These are phyloP conservation scores for Echiichthys vipera DNA, from an alignment of 2,797 vertebrate genomes.

Conservation along the genomic window DNA sequence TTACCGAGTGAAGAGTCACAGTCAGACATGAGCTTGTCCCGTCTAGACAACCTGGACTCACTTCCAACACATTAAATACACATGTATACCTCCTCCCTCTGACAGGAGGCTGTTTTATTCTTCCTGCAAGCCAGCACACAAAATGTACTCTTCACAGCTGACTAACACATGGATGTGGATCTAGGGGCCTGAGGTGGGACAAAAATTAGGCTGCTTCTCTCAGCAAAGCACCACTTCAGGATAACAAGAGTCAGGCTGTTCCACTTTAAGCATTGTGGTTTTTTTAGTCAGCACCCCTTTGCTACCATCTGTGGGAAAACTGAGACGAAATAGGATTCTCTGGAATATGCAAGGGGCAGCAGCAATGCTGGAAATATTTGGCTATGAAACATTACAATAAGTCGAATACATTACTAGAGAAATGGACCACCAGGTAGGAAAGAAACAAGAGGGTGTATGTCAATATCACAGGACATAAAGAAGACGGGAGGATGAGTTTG, in stretches of 20 bases:
- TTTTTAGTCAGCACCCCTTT: constrained; percentile 40
- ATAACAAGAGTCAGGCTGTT: constrained; percentile 66
- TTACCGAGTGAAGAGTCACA: constrained; percentile 2
- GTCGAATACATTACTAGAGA: neutral
- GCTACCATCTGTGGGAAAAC: constrained; percentile 38
- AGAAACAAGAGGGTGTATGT: neutral
- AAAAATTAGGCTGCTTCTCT: constrained; percentile 37
- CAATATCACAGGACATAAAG: rapidly evolving
- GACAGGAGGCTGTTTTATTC: constrained; percentile 24
- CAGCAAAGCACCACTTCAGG: constrained; percentile 50
- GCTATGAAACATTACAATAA: neutral
- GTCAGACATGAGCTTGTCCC: constrained; percentile 42
- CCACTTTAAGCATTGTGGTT: constrained; percentile 49
- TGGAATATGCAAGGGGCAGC: constrained; percentile 10
- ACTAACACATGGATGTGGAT: constrained; percentile 68
- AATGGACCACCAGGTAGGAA: neutral
- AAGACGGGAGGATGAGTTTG: neutral
- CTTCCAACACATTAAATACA: constrained; percentile 32
- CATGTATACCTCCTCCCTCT: constrained; percentile 17
- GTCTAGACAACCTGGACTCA: constrained; percentile 54
- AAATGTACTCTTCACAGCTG: constrained; percentile 51
- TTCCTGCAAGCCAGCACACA: constrained; percentile 45
- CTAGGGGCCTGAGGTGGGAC: constrained; percentile 32
- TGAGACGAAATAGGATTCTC: constrained; percentile 8
- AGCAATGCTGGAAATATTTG: neutral